Conservation (phyloP, 2,797 vertebrate species). For the Lophius americanus region DNA sequence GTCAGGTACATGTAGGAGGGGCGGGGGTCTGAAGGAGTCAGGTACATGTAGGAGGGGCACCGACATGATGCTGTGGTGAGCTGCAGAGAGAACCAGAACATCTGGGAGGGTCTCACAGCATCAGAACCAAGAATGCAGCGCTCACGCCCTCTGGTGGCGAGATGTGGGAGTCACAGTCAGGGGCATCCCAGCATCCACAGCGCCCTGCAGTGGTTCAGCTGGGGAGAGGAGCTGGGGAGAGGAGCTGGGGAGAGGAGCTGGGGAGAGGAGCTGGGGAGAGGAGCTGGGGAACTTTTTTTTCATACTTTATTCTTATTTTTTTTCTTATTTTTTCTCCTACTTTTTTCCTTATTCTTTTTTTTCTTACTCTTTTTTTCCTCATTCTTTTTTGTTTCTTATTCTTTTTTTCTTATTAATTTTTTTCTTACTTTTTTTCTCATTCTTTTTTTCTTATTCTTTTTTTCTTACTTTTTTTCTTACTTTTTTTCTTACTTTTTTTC, state of each 20-base stretch:
- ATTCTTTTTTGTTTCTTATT: too few species aligned
- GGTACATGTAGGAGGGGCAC: too few species aligned
- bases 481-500: too few species aligned
- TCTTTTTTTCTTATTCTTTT: too few species aligned
- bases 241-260: slow-evolving; percentile 74
- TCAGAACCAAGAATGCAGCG: slow-evolving; percentile 34
- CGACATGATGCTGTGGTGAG: slow-evolving; percentile 9
- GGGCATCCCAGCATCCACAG: slow-evolving; percentile 86
- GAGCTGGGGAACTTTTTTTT: slow-evolving; percentile 57
- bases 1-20: too few species aligned
- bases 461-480: too few species aligned
- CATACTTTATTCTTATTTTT: too few species aligned
- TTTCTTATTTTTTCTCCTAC: slow-evolving; percentile 32
- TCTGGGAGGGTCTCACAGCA: slow-evolving; percentile 77
- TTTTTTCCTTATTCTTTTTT: not conserved
- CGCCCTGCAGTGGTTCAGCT: slow-evolving; percentile 84
- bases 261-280: too few species aligned
- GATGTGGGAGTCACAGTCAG: slow-evolving; percentile 63
- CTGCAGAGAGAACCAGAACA: slow-evolving; percentile 84
- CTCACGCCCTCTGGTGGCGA: slow-evolving; percentile 63
- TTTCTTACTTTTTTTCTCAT: too few species aligned
- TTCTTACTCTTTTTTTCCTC: too few species aligned
- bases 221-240: slow-evolving; percentile 78
- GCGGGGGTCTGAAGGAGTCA: too few species aligned
- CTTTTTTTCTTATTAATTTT: too few species aligned